Base-by-base conservation (phyloP, 2,888 invertebrate species). In the Pantelozetes paolii region DNA sequence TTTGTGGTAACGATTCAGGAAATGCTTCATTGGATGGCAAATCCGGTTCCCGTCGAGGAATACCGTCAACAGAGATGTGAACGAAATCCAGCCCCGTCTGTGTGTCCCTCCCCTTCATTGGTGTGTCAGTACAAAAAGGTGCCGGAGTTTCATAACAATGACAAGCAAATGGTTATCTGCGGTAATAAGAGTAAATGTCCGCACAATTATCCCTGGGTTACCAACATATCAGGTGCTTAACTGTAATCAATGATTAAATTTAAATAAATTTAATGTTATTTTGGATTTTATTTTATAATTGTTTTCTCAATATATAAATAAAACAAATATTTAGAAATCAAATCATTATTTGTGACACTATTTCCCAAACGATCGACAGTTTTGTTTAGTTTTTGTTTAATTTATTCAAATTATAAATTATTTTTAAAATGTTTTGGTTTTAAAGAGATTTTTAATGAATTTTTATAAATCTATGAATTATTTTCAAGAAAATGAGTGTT, bases 201-300 rank as follows among this genome's bases (percentile, higher is more conserved):
- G 0, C 75, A 77, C 0, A 80, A 78, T 0, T 87, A 86, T 79
- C 87, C 87, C 0, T 87, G 87, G 87, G 71, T 86, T 0, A 36
- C 5, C 50, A 87, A 87, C 80, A 86, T 86, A 42, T 79, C 85
- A 0, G 87, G 86, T n/a, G 28, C 28, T 32, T 67, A 32, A 67
- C 9, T 5, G n/a, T 50, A 50, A 50, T 36, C 36, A 36, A 36
- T 36, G 11, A 36, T n/a, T n/a, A n/a, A 36, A 36, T 36, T 36
- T 5, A 36, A 36, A 36, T 8, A 8, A 36, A 36, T 5, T 36
- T 5, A 36, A 36, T 36, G 36, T 36, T 8, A 36, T 36, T 11
- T 11, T 8, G 6, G 11, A 11, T 36, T 36, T n/a, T n/a, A n/a
- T n/a, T n/a, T n/a, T n/a, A n/a, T n/a, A n/a, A n/a, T n/a, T n/a